Evolutionary conservation across 2,888 invertebrate genomes (phyloP), one percentile per base, ranked within the genome.

Genomic region (Mesorhabditis spiculigera): DNA sequence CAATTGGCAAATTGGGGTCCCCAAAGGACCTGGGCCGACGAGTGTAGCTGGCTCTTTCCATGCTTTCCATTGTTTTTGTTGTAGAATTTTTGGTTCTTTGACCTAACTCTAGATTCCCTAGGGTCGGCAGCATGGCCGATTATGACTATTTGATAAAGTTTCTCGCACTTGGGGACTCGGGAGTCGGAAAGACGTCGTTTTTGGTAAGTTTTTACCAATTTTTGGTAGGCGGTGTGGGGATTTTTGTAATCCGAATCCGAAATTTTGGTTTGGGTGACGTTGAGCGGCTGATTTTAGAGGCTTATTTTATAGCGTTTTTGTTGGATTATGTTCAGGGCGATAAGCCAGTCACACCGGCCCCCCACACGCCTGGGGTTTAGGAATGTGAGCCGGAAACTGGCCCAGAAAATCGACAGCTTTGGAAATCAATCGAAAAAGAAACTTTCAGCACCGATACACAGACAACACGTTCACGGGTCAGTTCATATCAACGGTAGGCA

Each of bases 151-250:
- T 94, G 73, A 91, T 94, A 85, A 94, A 94, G 88, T 92, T 96
- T 86, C 90, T 96, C 73, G 93, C 94, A 72, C 90, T 95, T 72
- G 96, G 95, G n/a, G 94, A 96, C 88, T 94, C 94, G 1, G 95
- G 95, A 45, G 95, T 96, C 68, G 96, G 96, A 13, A 96, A 96
- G 89, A 96, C 96, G 0, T 94, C 94, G 86, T 93, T 96, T 85
- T 69, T 84, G 78, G 82, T 82, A 65, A 67, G 78, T 69, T 50
- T 50, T n/a, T 13, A n/a, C 28, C 28, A 28, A 28, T 28, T 28
- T 28, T 28, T 28, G 28, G 28, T 28, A 28, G 28, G 28, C 28
- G 28, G 28, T 28, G 28, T 28, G 28, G 28, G n/a, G 58, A 50
- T 50, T 50, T 13, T 50, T 50, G 58, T 50, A 50, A 28, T 28